Evolutionary conservation across 1,140 invertebrate genomes (phyloP).

Genomic region (Potamilus streckersoni): DNA sequence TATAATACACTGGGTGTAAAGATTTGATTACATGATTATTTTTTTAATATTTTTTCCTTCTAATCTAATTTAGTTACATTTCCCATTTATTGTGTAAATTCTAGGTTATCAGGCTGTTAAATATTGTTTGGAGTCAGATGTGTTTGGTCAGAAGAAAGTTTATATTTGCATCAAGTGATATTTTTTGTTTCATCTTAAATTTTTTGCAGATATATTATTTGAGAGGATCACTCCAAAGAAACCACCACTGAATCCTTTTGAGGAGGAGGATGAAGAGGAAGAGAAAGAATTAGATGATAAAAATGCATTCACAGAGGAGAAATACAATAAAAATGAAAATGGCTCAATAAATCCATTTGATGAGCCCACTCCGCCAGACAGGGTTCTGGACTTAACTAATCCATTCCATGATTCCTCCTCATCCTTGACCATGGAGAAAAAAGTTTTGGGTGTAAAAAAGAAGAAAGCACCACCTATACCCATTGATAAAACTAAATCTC

Average conservation of each 20-base stretch:
- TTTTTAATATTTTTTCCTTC: too few species aligned
- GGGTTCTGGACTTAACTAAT: slow-evolving; percentile 23
- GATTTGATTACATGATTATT: too few species aligned
- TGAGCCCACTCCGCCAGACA: slow-evolving; percentile 26
- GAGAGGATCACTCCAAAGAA: slow-evolving; percentile 37
- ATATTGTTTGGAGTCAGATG: too few species aligned
- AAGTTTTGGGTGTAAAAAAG: slow-evolving; percentile 1
- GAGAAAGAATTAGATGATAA: slow-evolving; percentile 10
- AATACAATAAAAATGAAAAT: not conserved
- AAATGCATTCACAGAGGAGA: not conserved
- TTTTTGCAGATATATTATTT: slow-evolving; percentile 36
- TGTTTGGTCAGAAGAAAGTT: too few species aligned
- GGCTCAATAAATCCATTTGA: slow-evolving; percentile 41
- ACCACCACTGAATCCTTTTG: slow-evolving; percentile 47
- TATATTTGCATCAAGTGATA: not conserved
- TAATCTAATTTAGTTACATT: too few species aligned
- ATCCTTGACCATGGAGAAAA: too few species aligned
- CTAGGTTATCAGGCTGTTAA: too few species aligned
- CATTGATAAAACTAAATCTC: slow-evolving; percentile 12
- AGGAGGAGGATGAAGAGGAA: slow-evolving; percentile 37
- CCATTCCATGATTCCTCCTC: slow-evolving; percentile 10
- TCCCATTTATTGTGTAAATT: too few species aligned
- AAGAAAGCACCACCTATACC: slow-evolving; percentile 17
- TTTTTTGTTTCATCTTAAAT: slow-evolving; percentile 4
- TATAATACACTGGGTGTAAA: too few species aligned